These are phyloP conservation scores for Ovibos moschatus DNA, from an alignment of 2,113 vertebrate genomes.

Conservation along the genomic window DNA sequence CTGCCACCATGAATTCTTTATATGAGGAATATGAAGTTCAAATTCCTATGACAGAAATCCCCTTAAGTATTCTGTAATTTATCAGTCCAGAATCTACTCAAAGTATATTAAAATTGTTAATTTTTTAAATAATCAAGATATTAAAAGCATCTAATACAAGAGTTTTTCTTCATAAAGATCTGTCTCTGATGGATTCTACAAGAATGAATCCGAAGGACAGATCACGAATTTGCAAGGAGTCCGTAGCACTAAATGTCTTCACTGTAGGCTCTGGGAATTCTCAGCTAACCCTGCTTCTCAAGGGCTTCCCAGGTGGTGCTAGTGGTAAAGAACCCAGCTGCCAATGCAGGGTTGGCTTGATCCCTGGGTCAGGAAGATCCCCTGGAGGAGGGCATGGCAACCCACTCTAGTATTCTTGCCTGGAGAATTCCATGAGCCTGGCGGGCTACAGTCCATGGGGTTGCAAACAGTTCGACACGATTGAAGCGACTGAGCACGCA, in stretches of 20 bases:
- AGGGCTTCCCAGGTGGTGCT: background rate
- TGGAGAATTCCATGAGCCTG: background rate
- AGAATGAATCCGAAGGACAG: constrained; percentile 17
- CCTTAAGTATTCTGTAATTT: background rate
- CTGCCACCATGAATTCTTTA: background rate
- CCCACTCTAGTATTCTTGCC: background rate
- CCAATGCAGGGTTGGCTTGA: background rate
- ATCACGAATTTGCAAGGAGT: background rate
- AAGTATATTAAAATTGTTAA: background rate
- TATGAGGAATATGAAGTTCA: background rate
- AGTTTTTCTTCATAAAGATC: background rate
- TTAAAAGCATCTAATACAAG: background rate
- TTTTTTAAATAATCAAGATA: background rate
- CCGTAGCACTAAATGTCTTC: background rate
- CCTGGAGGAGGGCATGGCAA: background rate
- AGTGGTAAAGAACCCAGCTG: background rate
- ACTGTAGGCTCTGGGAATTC: background rate
- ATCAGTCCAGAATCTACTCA: background rate
- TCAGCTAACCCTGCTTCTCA: background rate
- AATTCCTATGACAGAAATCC: background rate
- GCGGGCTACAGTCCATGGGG: background rate
- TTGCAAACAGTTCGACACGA: rapidly evolving
- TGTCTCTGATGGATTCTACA: background rate
- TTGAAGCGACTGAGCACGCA: rapidly evolving
- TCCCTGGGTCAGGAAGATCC: background rate